Evolutionary conservation across 2,113 vertebrate genomes (phyloP).

Genomic region (Pycnonotus jocosus): DNA sequence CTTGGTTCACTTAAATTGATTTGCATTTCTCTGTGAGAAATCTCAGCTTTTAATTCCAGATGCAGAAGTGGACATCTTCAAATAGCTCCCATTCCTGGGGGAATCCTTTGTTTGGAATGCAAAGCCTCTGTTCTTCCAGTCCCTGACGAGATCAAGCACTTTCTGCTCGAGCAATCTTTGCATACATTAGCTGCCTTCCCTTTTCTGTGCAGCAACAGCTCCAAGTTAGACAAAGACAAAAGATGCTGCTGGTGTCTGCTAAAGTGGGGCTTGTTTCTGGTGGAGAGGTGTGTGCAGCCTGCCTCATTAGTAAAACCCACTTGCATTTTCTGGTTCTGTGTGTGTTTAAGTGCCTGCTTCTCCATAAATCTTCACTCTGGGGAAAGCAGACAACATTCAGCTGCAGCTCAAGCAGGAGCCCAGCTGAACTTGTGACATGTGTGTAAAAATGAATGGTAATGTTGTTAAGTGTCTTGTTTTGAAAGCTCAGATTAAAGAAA

Average conservation of each 20-base stretch:
- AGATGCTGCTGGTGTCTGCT: slow-evolving; percentile 7
- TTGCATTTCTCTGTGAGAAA: slow-evolving; percentile 52
- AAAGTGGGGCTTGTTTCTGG: not conserved
- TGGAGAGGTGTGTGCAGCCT: not conserved
- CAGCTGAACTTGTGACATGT: not conserved
- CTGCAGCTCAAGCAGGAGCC: not conserved
- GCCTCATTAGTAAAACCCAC: not conserved
- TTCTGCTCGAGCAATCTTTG: not conserved
- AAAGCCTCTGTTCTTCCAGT: not conserved
- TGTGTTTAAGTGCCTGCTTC: not conserved
- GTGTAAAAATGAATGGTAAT: not conserved
- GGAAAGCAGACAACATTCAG: not conserved
- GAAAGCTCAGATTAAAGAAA: not conserved
- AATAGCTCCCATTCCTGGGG: not conserved
- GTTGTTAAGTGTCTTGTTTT: slow-evolving; percentile 1
- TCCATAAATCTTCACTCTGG: not conserved
- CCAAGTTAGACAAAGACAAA: slow-evolving; percentile 21
- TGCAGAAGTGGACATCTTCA: slow-evolving; percentile 10
- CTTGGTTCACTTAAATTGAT: not conserved
- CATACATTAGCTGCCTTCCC: not conserved
- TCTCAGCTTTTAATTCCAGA: slow-evolving; percentile 13
- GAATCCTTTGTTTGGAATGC: slow-evolving; percentile 25
- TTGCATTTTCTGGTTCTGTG: not conserved
- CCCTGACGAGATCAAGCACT: not conserved
- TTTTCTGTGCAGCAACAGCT: not conserved